Evolutionary conservation across 2,888 invertebrate genomes (phyloP).

Genomic region (Ochropleura leucogaster): DNA sequence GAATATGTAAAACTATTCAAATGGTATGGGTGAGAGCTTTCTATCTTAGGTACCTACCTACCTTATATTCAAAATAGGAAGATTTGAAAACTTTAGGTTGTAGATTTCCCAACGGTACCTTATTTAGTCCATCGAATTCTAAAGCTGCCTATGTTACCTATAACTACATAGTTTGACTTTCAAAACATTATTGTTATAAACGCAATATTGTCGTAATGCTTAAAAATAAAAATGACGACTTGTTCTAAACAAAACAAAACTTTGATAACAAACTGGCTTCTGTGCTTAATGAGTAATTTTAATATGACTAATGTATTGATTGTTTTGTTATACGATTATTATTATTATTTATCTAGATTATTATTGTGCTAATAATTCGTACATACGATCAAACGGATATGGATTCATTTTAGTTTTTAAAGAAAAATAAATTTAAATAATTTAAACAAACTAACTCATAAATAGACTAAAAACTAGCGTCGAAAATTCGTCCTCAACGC

Average conservation of each 20-base stretch:
- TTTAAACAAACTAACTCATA: too few species aligned
- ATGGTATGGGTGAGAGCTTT: background rate
- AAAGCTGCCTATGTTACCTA: background rate
- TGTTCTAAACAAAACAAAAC: background rate
- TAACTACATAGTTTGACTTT: background rate
- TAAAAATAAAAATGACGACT: slow-evolving; percentile 15
- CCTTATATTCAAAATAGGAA: background rate
- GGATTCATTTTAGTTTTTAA: background rate
- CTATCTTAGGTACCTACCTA: background rate
- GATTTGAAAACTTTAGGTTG: background rate
- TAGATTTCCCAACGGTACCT: background rate
- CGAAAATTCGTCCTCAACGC: too few species aligned
- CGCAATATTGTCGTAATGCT: background rate
- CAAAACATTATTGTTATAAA: background rate
- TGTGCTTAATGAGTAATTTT: slow-evolving; percentile 11
- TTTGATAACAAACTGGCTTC: slow-evolving; percentile 25
- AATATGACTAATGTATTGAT: slow-evolving; percentile 8
- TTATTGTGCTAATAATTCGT: background rate
- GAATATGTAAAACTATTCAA: background rate
- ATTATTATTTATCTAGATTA: too few species aligned
- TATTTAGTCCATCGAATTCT: too few species aligned
- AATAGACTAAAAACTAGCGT: too few species aligned
- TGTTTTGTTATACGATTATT: slow-evolving; percentile 10
- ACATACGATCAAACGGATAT: background rate
- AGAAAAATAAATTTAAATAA: too few species aligned